These are phyloP conservation scores for Acrobasis repandana DNA, from an alignment of 2,888 invertebrate genomes.

Conservation along the genomic window DNA sequence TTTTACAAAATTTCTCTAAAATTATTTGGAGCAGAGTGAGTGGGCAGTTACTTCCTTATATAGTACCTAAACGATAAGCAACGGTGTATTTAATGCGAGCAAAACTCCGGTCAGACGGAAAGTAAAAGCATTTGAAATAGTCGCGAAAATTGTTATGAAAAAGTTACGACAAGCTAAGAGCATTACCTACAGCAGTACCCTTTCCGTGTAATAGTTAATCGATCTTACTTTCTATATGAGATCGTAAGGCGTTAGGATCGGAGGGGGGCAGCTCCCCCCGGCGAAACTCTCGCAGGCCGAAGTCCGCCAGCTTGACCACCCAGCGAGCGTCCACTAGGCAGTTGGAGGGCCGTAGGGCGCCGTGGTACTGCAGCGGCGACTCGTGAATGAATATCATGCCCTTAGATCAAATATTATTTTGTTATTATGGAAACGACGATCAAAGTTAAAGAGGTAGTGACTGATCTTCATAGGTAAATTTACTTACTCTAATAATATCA, in stretches of 20 bases:
- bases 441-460: background rate
- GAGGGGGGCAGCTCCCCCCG: constrained; percentile 86
- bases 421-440: background rate
- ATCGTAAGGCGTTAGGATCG: constrained; percentile 83
- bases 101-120: background rate
- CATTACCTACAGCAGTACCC: constrained; percentile 14
- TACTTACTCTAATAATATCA: constrained; percentile 94
- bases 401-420: constrained; percentile 64
- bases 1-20: too few species aligned
- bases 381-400: constrained; percentile 96
- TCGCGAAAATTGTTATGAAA: constrained; percentile 3
- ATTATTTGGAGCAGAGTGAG: background rate
- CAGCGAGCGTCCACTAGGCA: constrained; percentile 97
- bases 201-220: background rate
- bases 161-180: background rate
- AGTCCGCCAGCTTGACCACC: constrained; percentile 96
- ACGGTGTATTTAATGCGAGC: background rate
- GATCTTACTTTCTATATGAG: constrained; percentile 87
- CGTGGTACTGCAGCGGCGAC: constrained; percentile 93
- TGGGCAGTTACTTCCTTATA: too few species aligned
- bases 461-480: background rate
- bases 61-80: background rate
- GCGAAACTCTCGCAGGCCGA: constrained; percentile 94
- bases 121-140: background rate
- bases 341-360: constrained; percentile 94